Evolutionary conservation across 2,113 vertebrate species (phyloP), one percentile per base, ranked within the genome.

Genomic region (Ctenomys sociabilis): DNA sequence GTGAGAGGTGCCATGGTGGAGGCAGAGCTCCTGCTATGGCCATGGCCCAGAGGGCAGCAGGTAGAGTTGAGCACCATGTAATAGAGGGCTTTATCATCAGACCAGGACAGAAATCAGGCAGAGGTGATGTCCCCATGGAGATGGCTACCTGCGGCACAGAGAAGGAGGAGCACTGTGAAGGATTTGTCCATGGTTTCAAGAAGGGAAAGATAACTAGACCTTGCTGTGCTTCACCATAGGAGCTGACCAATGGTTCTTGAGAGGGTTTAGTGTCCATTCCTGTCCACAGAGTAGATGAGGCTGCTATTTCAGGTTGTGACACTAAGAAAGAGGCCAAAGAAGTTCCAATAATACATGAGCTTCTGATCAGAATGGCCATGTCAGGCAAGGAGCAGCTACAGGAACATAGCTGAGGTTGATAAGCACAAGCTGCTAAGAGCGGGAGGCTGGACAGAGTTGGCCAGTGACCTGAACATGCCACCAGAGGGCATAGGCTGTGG

Each of bases 61-160:
- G 96, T 95, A 97, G 96, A 93, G 83, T 64, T 93, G 93, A 97
- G 95, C 95, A 96, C 96, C 96, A 73, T 75, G 83, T 64, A 84
- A 70, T 94, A 2, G 28, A 72, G 40, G 90, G 64, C 91, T 89
- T 81, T n/a, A 43, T 59, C 73, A 91, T 68, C 70, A 85, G 89
- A 90, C 93, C 40, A 68, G 43, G 83, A 49, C 40, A 49, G 61
- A 63, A 37, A 35, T 45, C n/a, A 78, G 84, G 70, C 70, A 66
- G 81, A 30, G n/a, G 72, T 43, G 19, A 40, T 22, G 16, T 54
- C 85, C 72, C 68, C n/a, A 78, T 7, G 40, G 64, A 37, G 17
- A n/a, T 16, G 81, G 78, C 68, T 45, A 35, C 63, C 16, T 11
- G 40, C 49, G 52, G n/a, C 66, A 64, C 73, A 22, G 1, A 64